These are phyloP conservation scores for Galendromus occidentalis DNA, from an alignment of 1,140 invertebrate genomes.

Conservation along the genomic window DNA sequence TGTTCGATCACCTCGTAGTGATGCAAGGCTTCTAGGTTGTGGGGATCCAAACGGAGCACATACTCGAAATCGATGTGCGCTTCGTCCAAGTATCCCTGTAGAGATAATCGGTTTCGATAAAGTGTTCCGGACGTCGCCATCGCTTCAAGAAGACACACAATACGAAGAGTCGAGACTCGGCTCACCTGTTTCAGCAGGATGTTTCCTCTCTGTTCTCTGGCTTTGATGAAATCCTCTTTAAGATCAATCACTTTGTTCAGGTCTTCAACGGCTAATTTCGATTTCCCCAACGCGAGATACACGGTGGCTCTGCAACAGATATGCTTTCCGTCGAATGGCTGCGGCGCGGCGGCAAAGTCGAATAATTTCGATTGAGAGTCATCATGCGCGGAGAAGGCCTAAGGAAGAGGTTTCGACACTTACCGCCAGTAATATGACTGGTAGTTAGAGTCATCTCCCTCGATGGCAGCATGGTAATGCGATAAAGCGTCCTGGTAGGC, in stretches of 20 bases:
- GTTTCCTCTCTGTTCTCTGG: constrained; percentile 19
- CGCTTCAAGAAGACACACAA: no score
- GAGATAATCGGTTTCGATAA: constrained; percentile 51
- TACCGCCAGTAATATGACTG: constrained; percentile 6
- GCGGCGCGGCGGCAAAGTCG: not conserved
- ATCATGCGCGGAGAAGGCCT: not conserved
- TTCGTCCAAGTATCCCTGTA: constrained; percentile 60
- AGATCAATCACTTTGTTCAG: constrained; percentile 74
- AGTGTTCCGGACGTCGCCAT: no score
- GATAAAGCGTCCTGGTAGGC: constrained; percentile 86
- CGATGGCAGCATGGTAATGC: constrained; percentile 89
- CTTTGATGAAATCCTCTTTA: constrained; percentile 76
- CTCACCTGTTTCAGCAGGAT: constrained; percentile 1
- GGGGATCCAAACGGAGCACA: constrained; percentile 49
- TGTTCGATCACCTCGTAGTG: constrained; percentile 42
- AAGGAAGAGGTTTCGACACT: constrained; percentile 24
- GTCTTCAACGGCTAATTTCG: constrained; percentile 80
- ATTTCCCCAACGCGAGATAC: constrained; percentile 84
- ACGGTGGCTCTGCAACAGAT: constrained; percentile 85
- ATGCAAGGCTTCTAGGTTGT: constrained; percentile 50
- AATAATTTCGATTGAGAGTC: not conserved
- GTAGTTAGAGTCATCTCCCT: not conserved
- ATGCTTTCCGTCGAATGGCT: not conserved
- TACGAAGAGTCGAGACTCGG: not conserved
- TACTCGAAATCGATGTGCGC: constrained; percentile 59